Conservation (phyloP, 2,113 vertebrate genomes). For the Actenoides lindsayi region DNA sequence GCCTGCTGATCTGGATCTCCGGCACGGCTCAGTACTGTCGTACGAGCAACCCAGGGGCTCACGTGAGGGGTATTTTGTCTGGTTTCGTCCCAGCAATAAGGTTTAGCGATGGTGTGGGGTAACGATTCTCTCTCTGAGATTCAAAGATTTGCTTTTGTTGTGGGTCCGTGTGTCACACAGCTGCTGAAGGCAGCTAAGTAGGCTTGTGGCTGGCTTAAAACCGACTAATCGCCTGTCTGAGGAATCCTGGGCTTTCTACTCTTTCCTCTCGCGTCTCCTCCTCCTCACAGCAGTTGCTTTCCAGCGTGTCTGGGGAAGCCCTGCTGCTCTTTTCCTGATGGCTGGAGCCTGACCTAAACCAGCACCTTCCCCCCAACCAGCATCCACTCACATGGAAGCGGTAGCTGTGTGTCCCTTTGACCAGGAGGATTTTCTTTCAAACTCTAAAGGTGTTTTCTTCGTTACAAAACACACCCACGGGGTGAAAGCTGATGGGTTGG, state of each 20-base stretch:
- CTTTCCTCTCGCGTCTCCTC: not conserved
- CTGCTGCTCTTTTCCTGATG: not conserved
- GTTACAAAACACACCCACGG: fast-evolving
- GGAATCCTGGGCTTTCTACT: not conserved
- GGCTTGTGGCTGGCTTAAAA: not conserved
- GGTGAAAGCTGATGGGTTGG: not conserved
- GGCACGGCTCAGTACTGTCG: not conserved
- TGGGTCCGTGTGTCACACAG: not conserved
- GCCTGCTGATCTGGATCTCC: not conserved
- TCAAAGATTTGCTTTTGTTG: not conserved
- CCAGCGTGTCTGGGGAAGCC: not conserved
- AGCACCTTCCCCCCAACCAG: not conserved
- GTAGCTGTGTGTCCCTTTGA: fast-evolving
- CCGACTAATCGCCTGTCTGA: not conserved
- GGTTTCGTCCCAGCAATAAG: not conserved
- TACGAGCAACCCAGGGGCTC: fast-evolving
- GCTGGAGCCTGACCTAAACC: not conserved
- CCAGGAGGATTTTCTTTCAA: not conserved
- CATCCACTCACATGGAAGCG: fast-evolving
- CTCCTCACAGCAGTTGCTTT: not conserved
- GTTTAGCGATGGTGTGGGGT: not conserved
- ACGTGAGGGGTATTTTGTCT: not conserved
- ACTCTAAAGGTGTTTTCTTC: not conserved
- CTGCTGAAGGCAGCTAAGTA: not conserved
- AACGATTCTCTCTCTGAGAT: not conserved